Evolutionary conservation across 2,797 vertebrate genomes (phyloP).

Genomic region (Poeciliopsis presidionis): DNA sequence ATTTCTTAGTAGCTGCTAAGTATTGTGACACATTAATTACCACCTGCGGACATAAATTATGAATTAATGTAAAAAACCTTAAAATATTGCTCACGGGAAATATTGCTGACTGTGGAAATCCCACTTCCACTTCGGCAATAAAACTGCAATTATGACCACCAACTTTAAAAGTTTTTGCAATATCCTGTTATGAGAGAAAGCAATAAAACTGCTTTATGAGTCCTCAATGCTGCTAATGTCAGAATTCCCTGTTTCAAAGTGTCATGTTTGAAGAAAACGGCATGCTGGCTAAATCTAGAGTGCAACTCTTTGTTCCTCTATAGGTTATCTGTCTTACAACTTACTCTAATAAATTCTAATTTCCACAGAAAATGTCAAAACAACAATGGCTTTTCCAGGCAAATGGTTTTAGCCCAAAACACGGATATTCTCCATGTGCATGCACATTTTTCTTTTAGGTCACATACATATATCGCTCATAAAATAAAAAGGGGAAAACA

Average conservation of each 20-base stretch:
- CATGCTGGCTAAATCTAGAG: slow-evolving; percentile 57
- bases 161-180: background rate
- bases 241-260: slow-evolving; percentile 24
- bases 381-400: slow-evolving; percentile 73
- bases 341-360: slow-evolving; percentile 64
- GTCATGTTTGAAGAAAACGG: slow-evolving; percentile 39
- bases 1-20: background rate
- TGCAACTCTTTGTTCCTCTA: slow-evolving; percentile 32
- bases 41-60: background rate
- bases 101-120: background rate
- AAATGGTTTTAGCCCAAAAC: slow-evolving; percentile 33
- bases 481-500: slow-evolving; percentile 22
- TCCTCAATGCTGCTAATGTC: slow-evolving; percentile 9
- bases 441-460: slow-evolving; percentile 64
- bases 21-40: background rate
- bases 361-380: slow-evolving; percentile 74
- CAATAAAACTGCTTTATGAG: background rate
- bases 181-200: slow-evolving; percentile 10
- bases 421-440: slow-evolving; percentile 38
- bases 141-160: background rate
- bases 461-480: slow-evolving; percentile 36
- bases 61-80: background rate
- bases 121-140: background rate
- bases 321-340: slow-evolving; percentile 64
- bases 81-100: background rate